Evolutionary conservation across 2,113 vertebrate genomes (phyloP).

Genomic region (Triplophysa tibetana): DNA sequence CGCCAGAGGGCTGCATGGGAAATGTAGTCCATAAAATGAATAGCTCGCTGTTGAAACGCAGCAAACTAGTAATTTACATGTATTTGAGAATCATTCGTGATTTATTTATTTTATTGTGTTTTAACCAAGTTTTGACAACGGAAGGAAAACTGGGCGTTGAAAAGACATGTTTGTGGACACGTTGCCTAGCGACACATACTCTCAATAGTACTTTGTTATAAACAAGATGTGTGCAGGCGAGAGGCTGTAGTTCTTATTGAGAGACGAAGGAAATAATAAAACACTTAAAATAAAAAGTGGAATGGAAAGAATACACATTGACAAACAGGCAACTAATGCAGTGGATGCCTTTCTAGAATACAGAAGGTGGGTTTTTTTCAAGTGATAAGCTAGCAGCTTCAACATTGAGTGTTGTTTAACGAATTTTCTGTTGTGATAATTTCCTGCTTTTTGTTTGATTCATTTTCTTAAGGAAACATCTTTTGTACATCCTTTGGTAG

Average conservation of each 20-base stretch:
- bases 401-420: too few relatives aligned
- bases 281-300: background rate
- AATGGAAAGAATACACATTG: conserved; percentile 61
- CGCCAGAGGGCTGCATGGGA: background rate
- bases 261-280: background rate
- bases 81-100: background rate
- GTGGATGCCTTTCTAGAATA: conserved; percentile 85
- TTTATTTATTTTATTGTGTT: background rate
- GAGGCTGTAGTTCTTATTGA: background rate
- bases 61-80: too few relatives aligned
- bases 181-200: conserved; percentile 30
- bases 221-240: background rate
- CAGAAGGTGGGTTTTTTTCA: conserved; percentile 71
- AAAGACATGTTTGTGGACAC: background rate
- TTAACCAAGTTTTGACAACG: background rate
- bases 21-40: conserved; percentile 1
- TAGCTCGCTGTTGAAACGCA: background rate
- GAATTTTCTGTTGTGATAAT: too few relatives aligned
- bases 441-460: too few relatives aligned
- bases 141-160: background rate
- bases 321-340: conserved; percentile 63
- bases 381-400: background rate
- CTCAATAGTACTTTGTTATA: background rate
- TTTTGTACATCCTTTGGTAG: too few relatives aligned
- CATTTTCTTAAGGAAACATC: too few relatives aligned